Conservation (phyloP, 1,140 invertebrate genomes). For the Sycophila sp. region DNA sequence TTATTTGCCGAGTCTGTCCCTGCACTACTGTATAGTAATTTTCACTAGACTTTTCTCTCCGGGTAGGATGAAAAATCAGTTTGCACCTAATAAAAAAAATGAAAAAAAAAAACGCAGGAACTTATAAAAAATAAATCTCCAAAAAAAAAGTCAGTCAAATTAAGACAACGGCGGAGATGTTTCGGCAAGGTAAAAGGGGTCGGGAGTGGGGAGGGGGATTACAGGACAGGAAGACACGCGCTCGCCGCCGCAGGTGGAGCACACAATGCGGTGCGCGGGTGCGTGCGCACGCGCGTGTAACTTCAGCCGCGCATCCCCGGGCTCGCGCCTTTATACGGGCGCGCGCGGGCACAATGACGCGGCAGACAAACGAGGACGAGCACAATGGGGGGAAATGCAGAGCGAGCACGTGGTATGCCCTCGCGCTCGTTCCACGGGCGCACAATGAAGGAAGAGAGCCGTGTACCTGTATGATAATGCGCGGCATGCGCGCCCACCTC, state of each 20-base stretch:
- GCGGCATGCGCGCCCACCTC: neutral
- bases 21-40: too few relatives aligned
- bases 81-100: too few relatives aligned
- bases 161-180: too few relatives aligned
- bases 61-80: too few relatives aligned
- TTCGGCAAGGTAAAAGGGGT: too few relatives aligned
- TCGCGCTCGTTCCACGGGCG: neutral
- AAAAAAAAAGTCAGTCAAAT: too few relatives aligned
- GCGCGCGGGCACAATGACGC: conserved; percentile 16
- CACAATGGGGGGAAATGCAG: conserved; percentile 8
- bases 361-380: conserved; percentile 16
- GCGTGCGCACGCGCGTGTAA: neutral
- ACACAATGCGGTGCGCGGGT: neutral
- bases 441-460: neutral
- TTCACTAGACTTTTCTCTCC: too few relatives aligned
- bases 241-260: neutral
- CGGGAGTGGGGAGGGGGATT: neutral
- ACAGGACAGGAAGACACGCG: neutral
- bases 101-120: neutral
- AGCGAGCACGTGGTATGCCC: conserved; percentile 1
- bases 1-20: too few relatives aligned
- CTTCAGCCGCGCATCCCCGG: neutral
- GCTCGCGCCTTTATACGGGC: neutral
- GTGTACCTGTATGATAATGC: conserved; percentile 5
- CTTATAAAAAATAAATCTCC: neutral